Evolutionary conservation across 1,140 invertebrate genomes (phyloP), one percentile per base, ranked within the genome.

Genomic region (Hypothenemus hampei): DNA sequence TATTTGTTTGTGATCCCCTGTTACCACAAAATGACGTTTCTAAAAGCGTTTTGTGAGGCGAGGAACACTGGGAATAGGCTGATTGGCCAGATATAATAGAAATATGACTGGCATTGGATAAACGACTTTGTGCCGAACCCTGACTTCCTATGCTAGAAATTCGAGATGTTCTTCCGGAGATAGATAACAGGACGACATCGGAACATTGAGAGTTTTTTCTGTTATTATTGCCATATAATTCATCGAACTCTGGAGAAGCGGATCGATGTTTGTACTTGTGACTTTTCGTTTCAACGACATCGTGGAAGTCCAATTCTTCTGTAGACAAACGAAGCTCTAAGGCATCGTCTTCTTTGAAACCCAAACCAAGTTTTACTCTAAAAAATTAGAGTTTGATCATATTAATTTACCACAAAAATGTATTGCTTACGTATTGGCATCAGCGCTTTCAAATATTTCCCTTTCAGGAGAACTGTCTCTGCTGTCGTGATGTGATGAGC

Each of bases 11-110:
- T n/a, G 81, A 72, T 0, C 85, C 83, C 63, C 87, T 89, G 40
- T 82, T 84, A 0, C 90, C 90, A 65, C 89, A 92, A 68, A 93
- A 93, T 0, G 89, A 92, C 0, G 89, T 93, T 73, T 92, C 89
- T 16, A 92, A 75, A 16, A 91, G 73, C 80, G 90, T 91, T 71
- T 86, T 87, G 72, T 92, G 89, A 4, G 90, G 90, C 21, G 89
- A 92, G 0, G 89, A 88, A 6, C 88, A 91, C 46, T 88, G 79
- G 6, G 77, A 82, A 5, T 76, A 74, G 0, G 82, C 83, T 1
- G 83, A 86, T 3, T 82, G 78, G 0, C 82, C 84, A 0, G 86
- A 88, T 1, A 86, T 79, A 13, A 79, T 77, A 1, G 80, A 81
- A 54, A 76, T 63, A 61, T 72, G 73, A 48, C 74, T 76, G 18